Evolutionary conservation across 2,113 vertebrate genomes (phyloP), one percentile per base, ranked within the genome.

Genomic region (Cheirogaleus medius): DNA sequence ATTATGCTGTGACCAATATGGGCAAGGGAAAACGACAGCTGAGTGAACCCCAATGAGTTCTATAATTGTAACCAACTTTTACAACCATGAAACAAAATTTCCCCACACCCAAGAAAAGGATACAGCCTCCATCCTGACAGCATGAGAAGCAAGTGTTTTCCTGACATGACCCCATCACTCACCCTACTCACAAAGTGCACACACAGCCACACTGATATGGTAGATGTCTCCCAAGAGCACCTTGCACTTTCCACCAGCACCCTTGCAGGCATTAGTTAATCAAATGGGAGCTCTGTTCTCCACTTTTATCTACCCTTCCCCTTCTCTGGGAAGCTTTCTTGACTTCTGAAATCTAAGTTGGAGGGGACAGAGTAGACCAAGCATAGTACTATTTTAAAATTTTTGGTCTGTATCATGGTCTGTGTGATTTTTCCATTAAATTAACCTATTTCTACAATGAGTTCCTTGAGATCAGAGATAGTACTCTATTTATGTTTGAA

Each of bases 141-240:
- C 42, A 10, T 6, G 56, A 58, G 12, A 21, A 4, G 6, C 23
- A 7, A 77, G 54, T 37, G 12, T 42, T 39, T 78, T 60, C 25
- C 5, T 37, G 66, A 39, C 9, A 10, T 29, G 14, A 5, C 25
- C 3, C 1, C 32, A 2, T 37, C 15, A 20, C 8, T 20, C 32
- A 15, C 0, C 1, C 7, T 4, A 18, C 5, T 66, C 25, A 32
- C 32, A 52, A 63, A 29, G 0, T 49, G 39, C 13, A 58, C 2
- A 12, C 37, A 42, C 0, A 49, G 49, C 47, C 73, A 69, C n/a
- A 34, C 14, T 29, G 73, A 52, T 8, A 20, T 1, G 18, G 29
- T 0, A 78, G 12, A 8, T 32, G 14, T 39, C 44, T 49, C 71
- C 64, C 29, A 4, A 34, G 23, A 32, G 44, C 25, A 23, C 8